phyloP scores from a whole-genome alignment of 2,113 vertebrate species.

The Neofelis nebulosa region DNA sequence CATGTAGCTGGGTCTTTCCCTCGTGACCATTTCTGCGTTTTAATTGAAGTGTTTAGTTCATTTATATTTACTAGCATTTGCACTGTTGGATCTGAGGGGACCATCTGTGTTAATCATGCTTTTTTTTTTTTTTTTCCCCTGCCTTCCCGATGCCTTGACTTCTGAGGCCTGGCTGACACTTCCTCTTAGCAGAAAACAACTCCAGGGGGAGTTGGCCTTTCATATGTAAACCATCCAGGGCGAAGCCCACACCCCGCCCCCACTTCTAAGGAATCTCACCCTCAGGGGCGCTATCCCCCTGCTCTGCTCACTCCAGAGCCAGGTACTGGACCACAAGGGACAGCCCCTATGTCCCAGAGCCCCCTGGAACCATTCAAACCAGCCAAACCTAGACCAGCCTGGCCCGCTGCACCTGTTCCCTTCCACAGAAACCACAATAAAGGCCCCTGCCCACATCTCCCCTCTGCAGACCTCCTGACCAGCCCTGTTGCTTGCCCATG shows the following conservation, averaged over 20 bases:
- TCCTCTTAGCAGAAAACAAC: background rate
- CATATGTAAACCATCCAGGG: background rate
- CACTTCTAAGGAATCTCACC: too few species aligned
- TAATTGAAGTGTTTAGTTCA: background rate
- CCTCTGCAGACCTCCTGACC: background rate
- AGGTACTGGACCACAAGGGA: background rate
- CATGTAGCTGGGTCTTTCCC: background rate
- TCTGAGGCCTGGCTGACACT: background rate
- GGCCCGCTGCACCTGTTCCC: too few species aligned
- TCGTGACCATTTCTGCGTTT: background rate
- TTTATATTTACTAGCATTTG: background rate
- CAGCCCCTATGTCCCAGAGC: background rate
- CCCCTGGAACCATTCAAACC: background rate
- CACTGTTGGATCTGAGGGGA: background rate
- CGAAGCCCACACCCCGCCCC: accelerated
- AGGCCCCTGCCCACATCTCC: background rate
- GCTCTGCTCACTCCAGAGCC: background rate
- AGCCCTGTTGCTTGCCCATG: background rate
- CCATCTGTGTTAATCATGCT: background rate
- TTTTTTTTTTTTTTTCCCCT: background rate
- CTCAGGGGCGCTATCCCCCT: background rate
- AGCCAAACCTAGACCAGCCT: background rate
- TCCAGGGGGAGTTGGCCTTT: background rate
- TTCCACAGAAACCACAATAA: background rate
- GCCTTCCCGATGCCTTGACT: background rate